A percentile compares a stretch with the other conserved stretches of the same genome.
Evolutionary conservation across 2,797 vertebrate genomes (phyloP).

Genomic region (Sitta carolinensis): DNA sequence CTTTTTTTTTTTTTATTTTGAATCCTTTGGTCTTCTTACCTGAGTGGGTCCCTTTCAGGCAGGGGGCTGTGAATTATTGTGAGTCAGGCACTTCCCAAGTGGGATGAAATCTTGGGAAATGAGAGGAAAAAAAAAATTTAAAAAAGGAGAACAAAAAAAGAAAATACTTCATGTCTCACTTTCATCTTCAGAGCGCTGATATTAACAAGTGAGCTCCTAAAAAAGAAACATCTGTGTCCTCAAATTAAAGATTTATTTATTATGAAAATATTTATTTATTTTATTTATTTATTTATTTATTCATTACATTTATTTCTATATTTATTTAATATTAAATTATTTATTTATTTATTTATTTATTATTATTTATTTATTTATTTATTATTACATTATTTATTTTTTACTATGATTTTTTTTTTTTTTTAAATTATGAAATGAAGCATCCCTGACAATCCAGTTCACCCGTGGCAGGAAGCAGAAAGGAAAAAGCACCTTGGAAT

Average conservation of each 20-base stretch:
- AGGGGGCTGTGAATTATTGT: background rate
- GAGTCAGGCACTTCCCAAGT: background rate
- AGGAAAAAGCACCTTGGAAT: background rate
- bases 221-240: conserved; percentile 61
- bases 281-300: no score
- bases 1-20: background rate
- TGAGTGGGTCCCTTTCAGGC: conserved; percentile 14
- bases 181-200: conserved; percentile 55
- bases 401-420: no score
- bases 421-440: background rate
- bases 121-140: background rate
- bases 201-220: conserved; percentile 56
- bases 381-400: no score
- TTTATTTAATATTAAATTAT: no score
- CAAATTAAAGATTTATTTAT: conserved; percentile 46
- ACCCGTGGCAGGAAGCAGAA: background rate
- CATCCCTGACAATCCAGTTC: background rate
- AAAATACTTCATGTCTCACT: conserved; percentile 44
- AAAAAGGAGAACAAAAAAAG: background rate
- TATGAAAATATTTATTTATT: no score
- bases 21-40: background rate
- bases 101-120: conserved; percentile 40
- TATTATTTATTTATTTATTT: no score
- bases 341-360: no score
- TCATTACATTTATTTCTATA: no score